These are phyloP conservation scores for Eumaeus atala DNA, from an alignment of 1,140 invertebrate genomes.

Conservation along the genomic window DNA sequence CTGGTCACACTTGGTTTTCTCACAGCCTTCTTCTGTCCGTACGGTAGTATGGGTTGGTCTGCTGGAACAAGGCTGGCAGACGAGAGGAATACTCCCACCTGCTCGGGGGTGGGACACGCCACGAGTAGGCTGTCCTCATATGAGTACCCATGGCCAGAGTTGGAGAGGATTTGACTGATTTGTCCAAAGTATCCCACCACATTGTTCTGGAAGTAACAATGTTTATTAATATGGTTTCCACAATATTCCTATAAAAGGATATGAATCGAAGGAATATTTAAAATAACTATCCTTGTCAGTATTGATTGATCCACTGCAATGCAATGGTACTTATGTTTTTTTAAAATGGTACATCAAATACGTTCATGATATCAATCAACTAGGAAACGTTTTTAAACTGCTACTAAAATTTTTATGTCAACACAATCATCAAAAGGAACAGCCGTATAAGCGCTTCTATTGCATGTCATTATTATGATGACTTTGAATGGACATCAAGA, in stretches of 20 bases:
- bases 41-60: constrained; percentile 59
- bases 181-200: constrained; percentile 90
- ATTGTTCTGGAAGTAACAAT: constrained; percentile 81
- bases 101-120: constrained; percentile 91
- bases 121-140: constrained; percentile 88
- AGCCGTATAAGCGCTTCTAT: too few relatives aligned
- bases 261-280: too few relatives aligned
- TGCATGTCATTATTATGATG: too few relatives aligned
- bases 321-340: too few relatives aligned
- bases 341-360: too few relatives aligned
- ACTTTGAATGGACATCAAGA: too few relatives aligned
- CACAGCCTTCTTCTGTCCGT: constrained; percentile 54
- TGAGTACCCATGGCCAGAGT: constrained; percentile 82
- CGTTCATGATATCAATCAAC: too few relatives aligned
- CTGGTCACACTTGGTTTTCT: constrained; percentile 55
- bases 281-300: too few relatives aligned
- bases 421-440: too few relatives aligned
- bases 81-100: constrained; percentile 91
- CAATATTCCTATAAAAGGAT: not conserved
- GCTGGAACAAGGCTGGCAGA: constrained; percentile 79
- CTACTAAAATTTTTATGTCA: too few relatives aligned
- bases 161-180: constrained; percentile 83
- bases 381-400: too few relatives aligned
- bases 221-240: not conserved
- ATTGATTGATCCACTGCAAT: too few relatives aligned